Evolutionary conservation across 1,140 invertebrate genomes (phyloP).

Genomic region (Listronotus bonariensis): DNA sequence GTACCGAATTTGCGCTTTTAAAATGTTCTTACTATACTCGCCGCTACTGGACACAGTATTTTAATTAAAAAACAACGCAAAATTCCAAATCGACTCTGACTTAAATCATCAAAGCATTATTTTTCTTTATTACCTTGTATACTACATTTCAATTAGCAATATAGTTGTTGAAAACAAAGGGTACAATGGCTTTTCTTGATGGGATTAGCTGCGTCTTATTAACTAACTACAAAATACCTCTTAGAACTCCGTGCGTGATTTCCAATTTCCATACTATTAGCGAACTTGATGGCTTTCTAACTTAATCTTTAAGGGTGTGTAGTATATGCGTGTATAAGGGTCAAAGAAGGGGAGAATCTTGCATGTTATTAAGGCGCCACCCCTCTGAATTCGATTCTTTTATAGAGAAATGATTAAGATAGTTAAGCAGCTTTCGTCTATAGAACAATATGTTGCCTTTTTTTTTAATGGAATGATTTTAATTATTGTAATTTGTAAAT

Average conservation of each 20-base stretch:
- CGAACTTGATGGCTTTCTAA: slow-evolving; percentile 50
- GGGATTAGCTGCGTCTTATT: slow-evolving; percentile 52
- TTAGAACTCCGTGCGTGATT: slow-evolving; percentile 51
- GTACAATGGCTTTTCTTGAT: slow-evolving; percentile 45
- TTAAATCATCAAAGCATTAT: too few species aligned
- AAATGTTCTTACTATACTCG: too few species aligned
- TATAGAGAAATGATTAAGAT: too few species aligned
- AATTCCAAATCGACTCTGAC: too few species aligned
- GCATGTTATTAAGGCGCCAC: slow-evolving; percentile 13
- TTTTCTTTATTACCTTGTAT: not conserved
- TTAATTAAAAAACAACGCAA: too few species aligned
- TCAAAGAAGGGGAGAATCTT: slow-evolving; percentile 14
- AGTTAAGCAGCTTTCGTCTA: too few species aligned
- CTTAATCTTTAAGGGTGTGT: slow-evolving; percentile 42
- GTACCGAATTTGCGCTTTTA: too few species aligned
- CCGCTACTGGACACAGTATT: too few species aligned
- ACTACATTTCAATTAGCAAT: slow-evolving; percentile 20
- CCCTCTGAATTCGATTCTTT: not conserved
- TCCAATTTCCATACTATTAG: slow-evolving; percentile 55
- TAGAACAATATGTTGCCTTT: too few species aligned
- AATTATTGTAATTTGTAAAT: too few species aligned
- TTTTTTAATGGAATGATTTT: too few species aligned
- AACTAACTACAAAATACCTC: slow-evolving; percentile 49
- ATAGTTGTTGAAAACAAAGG: slow-evolving; percentile 29
- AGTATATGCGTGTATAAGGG: slow-evolving; percentile 32